These are phyloP conservation scores for Etheostoma spectabile DNA, from an alignment of 2,113 vertebrate genomes.

Conservation along the genomic window DNA sequence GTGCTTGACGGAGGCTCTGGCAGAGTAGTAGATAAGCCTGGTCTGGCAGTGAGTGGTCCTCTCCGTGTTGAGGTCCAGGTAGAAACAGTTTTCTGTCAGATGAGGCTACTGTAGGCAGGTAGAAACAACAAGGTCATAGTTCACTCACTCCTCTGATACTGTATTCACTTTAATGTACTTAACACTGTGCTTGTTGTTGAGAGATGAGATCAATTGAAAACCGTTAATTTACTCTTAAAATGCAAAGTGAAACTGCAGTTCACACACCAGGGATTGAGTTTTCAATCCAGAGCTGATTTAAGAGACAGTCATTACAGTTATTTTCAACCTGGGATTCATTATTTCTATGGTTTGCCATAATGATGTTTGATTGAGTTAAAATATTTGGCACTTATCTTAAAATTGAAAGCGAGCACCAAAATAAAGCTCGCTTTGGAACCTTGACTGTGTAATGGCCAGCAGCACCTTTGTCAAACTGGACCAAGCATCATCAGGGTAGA, in stretches of 20 bases:
- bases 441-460: constrained; percentile 14
- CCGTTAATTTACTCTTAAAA: constrained; percentile 7
- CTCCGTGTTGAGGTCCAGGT: constrained; percentile 45
- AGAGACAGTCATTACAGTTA: constrained; percentile 26
- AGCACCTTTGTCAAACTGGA: constrained; percentile 22
- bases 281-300: constrained; percentile 16
- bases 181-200: constrained; percentile 8
- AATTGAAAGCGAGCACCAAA: constrained; percentile 8
- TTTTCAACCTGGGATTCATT: constrained; percentile 30
- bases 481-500: neutral
- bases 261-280: constrained; percentile 3
- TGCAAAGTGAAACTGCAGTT: constrained; percentile 34
- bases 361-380: constrained; percentile 48
- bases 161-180: constrained; percentile 18
- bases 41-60: constrained; percentile 54
- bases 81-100: constrained; percentile 48
- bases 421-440: constrained; percentile 22
- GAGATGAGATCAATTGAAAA: neutral
- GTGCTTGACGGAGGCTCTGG: constrained; percentile 48
- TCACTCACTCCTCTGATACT: constrained; percentile 2
- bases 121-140: constrained; percentile 32
- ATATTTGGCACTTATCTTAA: constrained; percentile 32
- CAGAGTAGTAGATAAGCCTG: constrained; percentile 57
- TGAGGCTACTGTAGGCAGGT: constrained; percentile 27
- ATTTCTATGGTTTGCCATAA: constrained; percentile 11